A percentile compares a stretch with the other conserved stretches of the same genome.
Evolutionary conservation across 2,797 vertebrate genomes (phyloP).

Genomic region (Sphenopsis melanotis): DNA sequence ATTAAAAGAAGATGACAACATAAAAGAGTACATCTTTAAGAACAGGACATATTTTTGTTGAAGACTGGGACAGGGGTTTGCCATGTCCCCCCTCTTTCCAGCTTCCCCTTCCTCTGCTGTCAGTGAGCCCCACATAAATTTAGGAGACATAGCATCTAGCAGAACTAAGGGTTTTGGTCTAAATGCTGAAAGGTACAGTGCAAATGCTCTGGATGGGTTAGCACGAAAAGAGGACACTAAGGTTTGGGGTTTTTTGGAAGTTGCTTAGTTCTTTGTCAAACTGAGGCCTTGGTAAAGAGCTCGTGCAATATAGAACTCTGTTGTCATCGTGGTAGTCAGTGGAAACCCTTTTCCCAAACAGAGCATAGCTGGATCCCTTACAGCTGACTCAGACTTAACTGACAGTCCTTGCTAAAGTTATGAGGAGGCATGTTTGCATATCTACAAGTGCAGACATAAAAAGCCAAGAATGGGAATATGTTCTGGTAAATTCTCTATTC

Average conservation of each 20-base stretch:
- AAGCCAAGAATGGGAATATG: background rate
- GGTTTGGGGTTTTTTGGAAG: accelerated
- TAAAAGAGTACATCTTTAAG: background rate
- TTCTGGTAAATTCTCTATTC: conserved; percentile 14
- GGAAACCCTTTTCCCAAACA: background rate
- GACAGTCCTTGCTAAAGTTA: background rate
- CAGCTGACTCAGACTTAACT: background rate
- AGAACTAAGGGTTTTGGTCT: background rate
- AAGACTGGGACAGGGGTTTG: background rate
- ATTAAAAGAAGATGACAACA: background rate
- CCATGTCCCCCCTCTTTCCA: background rate
- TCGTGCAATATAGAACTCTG: background rate
- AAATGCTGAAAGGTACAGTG: background rate
- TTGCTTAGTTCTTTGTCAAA: background rate
- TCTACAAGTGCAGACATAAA: background rate
- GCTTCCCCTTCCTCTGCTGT: background rate
- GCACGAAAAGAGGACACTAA: background rate
- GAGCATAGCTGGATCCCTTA: background rate
- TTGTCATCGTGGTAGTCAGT: accelerated
- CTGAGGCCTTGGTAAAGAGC: background rate
- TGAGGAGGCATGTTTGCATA: background rate
- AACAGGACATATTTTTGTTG: background rate
- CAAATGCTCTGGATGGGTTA: background rate
- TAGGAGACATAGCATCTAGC: background rate
- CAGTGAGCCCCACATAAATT: background rate